Evolutionary conservation across 2,888 invertebrate species (phyloP), one percentile per base, ranked within the genome.

Genomic region (Brachyptera risi): DNA sequence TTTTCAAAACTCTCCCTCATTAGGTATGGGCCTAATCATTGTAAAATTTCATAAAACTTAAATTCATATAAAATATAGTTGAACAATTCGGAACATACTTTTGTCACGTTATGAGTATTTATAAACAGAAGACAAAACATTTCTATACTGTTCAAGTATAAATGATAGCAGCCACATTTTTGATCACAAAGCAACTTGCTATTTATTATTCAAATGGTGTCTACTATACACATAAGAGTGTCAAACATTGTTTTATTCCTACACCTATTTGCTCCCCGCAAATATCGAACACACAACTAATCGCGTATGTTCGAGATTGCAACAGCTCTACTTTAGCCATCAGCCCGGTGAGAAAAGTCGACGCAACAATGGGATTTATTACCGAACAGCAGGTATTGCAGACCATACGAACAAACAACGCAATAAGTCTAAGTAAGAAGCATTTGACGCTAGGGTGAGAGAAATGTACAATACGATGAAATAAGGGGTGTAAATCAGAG

Each of bases 281-380:
- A n/a, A 23, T 24, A 9, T 40, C 17, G 40, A 44, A 44, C 44
- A 21, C 3, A 5, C 4, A 44, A 44, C 11, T 19, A 4, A 44
- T 9, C 21, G 44, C 5, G 17, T 2, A 19, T 5, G 44, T 44
- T 19, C 44, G 44, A 44, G 54, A 54, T 37, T 54, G 54, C 54
- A 54, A 37, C 54, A 54, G 54, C 21, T 54, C 35, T 35, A 54
- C 54, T 54, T 54, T 54, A 54, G 23, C 54, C 54, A 19, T 54
- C 54, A 54, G 17, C 23, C 1, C 27, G 51, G 27, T 35, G 31
- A 17, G 27, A 26, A 31, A n/a, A 23, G 15, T 35, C 31, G 51
- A 50, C 19, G 5, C 51, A 59, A 51, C 51, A 51, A 38, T 38
- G 50, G 59, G 3, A 59, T 59, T 59, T 59, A 59, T 59, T 17